Evolutionary conservation across 2,113 vertebrate genomes (phyloP).

Genomic region (Meriones unguiculatus): DNA sequence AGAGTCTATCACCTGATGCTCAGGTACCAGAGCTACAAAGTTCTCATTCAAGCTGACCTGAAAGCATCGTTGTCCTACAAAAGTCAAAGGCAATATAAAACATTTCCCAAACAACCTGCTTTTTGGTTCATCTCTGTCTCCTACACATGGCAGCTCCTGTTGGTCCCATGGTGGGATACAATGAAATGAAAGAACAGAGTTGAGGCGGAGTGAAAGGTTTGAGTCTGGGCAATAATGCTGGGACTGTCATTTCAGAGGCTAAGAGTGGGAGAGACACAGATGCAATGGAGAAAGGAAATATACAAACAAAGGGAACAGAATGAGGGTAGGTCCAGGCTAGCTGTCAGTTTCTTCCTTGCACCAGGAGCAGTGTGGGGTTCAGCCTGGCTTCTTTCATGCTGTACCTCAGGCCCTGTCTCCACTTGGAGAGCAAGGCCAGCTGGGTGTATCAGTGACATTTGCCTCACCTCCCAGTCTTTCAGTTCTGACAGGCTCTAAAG

Average conservation of each 20-base stretch:
- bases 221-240: fast-evolving
- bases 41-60: neutral
- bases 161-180: neutral
- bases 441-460: neutral
- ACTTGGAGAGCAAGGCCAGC: neutral
- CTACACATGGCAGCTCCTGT: neutral
- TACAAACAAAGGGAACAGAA: fast-evolving
- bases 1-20: neutral
- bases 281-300: neutral
- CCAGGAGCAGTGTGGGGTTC: neutral
- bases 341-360: neutral
- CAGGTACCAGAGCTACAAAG: neutral
- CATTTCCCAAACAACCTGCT: neutral
- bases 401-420: neutral
- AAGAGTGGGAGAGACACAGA: neutral
- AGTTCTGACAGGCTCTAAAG: neutral
- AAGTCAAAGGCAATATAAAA: neutral
- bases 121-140: neutral
- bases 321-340: neutral
- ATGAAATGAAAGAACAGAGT: neutral
- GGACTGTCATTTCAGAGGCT: neutral
- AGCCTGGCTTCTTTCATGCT: neutral
- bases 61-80: neutral
- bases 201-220: neutral
- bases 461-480: neutral